Percentiles rank a stretch among this genome's conserved stretches.
phyloP scores from a whole-genome alignment of 92 coral and sea anemone genomes.

The Porites cylindrica region DNA sequence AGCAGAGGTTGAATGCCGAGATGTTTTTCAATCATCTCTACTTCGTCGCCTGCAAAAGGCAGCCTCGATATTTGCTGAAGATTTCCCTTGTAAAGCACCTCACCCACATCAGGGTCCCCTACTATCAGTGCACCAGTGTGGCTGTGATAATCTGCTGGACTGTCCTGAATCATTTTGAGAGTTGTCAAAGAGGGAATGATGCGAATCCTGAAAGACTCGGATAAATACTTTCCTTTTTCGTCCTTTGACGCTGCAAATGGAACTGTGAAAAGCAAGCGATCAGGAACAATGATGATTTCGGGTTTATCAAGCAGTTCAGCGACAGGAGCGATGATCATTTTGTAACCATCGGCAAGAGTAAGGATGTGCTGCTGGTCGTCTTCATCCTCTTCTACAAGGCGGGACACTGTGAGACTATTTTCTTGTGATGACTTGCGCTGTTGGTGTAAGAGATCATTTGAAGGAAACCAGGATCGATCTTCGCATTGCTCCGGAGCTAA shows the following conservation, averaged over 20 bases:
- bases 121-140: slow-evolving; percentile 19
- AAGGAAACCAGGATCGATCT: background rate
- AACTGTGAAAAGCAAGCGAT: background rate
- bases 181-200: slow-evolving; percentile 27
- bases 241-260: too few relatives aligned
- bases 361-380: background rate
- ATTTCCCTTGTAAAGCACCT: too few relatives aligned
- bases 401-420: background rate
- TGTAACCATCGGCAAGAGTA: background rate
- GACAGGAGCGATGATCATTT: slow-evolving; percentile 3
- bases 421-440: background rate
- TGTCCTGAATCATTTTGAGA: slow-evolving; percentile 19
- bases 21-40: too few relatives aligned
- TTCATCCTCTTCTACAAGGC: background rate
- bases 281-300: background rate
- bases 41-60: background rate
- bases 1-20: too few relatives aligned
- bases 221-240: too few relatives aligned
- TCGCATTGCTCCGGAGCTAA: background rate
- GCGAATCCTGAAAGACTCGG: slow-evolving; percentile 2
- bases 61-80: background rate
- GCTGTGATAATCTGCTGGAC: slow-evolving; percentile 21
- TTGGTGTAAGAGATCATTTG: background rate
- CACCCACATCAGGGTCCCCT: background rate
- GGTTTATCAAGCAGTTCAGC: background rate